Evolutionary conservation across 2,113 vertebrate genomes (phyloP).

Genomic region (Sinosuthora webbiana): DNA sequence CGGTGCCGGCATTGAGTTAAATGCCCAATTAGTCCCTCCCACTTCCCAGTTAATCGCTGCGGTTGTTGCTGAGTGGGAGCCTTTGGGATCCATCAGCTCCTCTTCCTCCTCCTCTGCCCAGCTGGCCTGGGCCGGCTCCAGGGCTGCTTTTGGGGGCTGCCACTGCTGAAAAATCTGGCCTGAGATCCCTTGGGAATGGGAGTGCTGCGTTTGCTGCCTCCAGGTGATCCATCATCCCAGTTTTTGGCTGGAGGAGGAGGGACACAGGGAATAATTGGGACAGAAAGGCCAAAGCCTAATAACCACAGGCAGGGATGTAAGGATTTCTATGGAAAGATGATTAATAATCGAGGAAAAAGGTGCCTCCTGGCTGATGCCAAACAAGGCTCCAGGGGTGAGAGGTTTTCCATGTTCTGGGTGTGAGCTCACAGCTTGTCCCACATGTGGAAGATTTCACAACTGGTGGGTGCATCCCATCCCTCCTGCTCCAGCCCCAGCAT

Average conservation of each 20-base stretch:
- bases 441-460: not conserved
- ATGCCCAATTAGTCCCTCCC: not conserved
- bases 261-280: not conserved
- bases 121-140: not conserved
- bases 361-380: not conserved
- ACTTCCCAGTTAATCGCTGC: not conserved
- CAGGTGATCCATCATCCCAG: rapidly evolving
- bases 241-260: not conserved
- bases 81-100: conserved; percentile 11
- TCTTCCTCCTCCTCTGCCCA: not conserved
- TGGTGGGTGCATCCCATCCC: not conserved
- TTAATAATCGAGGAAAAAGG: not conserved
- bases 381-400: not conserved
- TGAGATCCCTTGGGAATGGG: not conserved
- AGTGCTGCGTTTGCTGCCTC: rapidly evolving
- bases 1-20: not conserved
- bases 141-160: not conserved
- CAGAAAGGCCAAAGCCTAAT: not conserved
- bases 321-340: not conserved
- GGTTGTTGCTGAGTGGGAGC: conserved; percentile 20
- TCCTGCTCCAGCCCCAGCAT: not conserved
- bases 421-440: not conserved
- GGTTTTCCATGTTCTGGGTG: not conserved
- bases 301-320: not conserved
- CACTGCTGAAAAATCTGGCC: not conserved